These are phyloP conservation scores for Tamandua tetradactyla DNA, from an alignment of 2,797 vertebrate genomes.

Conservation along the genomic window DNA sequence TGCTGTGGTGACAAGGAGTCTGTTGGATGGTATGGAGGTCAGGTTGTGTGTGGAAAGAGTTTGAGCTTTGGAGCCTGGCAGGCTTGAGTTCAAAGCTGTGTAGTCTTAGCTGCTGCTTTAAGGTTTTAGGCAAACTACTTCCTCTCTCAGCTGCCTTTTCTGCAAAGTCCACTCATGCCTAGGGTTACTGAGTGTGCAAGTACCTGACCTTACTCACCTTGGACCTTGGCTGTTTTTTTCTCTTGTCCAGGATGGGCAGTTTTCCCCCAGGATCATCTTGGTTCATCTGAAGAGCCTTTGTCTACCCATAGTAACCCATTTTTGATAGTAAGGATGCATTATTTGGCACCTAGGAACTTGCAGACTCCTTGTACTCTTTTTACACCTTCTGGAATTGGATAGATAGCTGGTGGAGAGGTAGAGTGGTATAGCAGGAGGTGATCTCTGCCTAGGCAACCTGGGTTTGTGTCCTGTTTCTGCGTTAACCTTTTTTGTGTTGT, in stretches of 20 bases:
- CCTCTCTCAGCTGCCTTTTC: neutral
- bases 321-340: neutral
- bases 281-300: conserved; percentile 42
- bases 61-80: neutral
- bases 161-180: neutral
- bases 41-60: conserved; percentile 20
- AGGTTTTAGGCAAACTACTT: neutral
- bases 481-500: conserved; percentile 32
- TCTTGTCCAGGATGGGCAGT: neutral
- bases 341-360: conserved; percentile 35
- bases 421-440: neutral
- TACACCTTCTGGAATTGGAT: neutral
- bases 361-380: neutral
- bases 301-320: neutral
- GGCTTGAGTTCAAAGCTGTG: conserved; percentile 32
- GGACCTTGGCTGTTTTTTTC: conserved; percentile 20
- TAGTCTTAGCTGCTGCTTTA: conserved; percentile 21
- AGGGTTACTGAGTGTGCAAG: neutral
- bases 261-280: neutral
- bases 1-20: neutral
- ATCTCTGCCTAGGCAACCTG: neutral
- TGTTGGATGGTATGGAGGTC: neutral
- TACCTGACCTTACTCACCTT: neutral
- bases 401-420: neutral
- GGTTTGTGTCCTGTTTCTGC: conserved; percentile 20